These are phyloP conservation scores for Alethe castanea DNA, from an alignment of 2,113 vertebrate genomes.

Conservation along the genomic window DNA sequence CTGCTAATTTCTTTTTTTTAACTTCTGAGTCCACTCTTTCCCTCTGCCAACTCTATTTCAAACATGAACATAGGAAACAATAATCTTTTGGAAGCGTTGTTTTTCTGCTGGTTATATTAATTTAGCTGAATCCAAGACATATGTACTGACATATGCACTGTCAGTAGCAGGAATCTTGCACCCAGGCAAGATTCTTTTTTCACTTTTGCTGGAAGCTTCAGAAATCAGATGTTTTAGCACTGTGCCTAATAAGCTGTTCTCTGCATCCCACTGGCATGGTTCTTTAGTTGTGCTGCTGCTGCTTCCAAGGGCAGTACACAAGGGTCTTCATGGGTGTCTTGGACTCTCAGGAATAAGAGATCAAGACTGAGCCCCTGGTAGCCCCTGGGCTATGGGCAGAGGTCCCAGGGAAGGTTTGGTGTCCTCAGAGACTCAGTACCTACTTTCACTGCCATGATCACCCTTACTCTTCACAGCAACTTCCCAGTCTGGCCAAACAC, in stretches of 20 bases:
- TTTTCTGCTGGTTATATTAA: neutral
- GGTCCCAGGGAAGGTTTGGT: neutral
- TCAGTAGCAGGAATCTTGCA: neutral
- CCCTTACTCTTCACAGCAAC: neutral
- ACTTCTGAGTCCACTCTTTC: neutral
- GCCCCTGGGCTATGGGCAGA: neutral
- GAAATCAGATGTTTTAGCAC: neutral
- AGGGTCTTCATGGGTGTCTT: neutral
- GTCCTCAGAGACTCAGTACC: neutral
- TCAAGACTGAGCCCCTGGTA: neutral
- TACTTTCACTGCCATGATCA: neutral
- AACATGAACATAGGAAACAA: neutral
- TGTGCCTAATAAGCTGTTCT: neutral
- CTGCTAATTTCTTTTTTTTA: neutral
- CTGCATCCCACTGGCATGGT: rapidly evolving
- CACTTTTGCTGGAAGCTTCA: neutral
- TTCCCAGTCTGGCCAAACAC: neutral
- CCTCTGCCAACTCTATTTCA: neutral
- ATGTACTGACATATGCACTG: no score
- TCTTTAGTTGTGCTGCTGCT: neutral
- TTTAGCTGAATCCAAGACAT: neutral
- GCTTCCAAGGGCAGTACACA: neutral
- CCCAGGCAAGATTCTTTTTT: neutral
- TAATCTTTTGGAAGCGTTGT: neutral
- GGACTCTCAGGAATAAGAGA: neutral